Conservation (phyloP, 2,797 vertebrate genomes). For the Tauraco hartlaubi region DNA sequence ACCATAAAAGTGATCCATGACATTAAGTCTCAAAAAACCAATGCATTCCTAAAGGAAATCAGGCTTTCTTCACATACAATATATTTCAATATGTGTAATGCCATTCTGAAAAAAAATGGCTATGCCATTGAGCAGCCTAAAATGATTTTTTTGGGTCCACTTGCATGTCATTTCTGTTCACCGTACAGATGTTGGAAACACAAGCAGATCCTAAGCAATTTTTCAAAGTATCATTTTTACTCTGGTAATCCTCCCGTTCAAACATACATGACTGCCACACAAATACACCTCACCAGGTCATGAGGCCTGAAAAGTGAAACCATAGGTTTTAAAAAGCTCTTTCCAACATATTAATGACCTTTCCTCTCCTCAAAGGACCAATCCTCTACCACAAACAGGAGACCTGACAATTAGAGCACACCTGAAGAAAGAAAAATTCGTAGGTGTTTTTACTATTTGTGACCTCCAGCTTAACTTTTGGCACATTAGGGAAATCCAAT, state of each 20-base stretch:
- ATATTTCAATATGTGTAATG: neutral
- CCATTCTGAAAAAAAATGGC: neutral
- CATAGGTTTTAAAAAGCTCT: neutral
- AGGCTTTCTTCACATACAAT: neutral
- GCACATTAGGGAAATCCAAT: neutral
- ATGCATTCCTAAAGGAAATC: slow-evolving; percentile 1
- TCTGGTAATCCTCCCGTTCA: neutral
- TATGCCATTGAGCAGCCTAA: neutral
- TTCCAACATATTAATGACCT: neutral
- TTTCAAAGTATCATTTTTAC: neutral
- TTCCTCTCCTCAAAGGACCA: neutral
- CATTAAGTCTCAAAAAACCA: neutral
- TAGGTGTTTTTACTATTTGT: neutral
- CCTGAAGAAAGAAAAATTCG: neutral
- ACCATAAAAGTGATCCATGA: slow-evolving; percentile 7
- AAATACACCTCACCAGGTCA: neutral
- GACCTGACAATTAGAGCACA: neutral
- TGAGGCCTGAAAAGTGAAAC: neutral
- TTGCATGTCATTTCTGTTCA: neutral
- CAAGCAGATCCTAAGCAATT: neutral
- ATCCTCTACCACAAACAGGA: neutral
- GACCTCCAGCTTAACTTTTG: neutral
- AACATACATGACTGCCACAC: neutral
- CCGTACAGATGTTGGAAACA: neutral
- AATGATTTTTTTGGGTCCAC: neutral